A percentile compares a stretch with the other conserved stretches of the same genome.
Evolutionary conservation across 2,113 vertebrate species (phyloP).

Genomic region (Illadopsis cleaveri): DNA sequence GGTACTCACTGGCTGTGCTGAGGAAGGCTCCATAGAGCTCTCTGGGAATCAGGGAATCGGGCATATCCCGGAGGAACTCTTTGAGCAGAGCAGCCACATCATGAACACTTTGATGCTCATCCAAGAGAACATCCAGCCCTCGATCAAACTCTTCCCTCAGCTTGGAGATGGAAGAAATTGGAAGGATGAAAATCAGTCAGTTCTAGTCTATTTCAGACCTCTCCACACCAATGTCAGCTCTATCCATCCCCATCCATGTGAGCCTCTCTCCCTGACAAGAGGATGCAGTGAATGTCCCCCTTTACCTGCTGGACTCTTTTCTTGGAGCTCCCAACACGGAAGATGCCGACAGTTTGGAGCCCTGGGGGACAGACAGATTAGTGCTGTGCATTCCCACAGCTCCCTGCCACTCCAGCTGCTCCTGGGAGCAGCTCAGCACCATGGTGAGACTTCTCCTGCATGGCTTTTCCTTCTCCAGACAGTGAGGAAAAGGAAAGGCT

Average conservation of each 20-base stretch:
- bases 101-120: conserved; percentile 86
- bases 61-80: conserved; percentile 89
- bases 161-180: conserved; percentile 5
- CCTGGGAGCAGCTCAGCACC: background rate
- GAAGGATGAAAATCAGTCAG: background rate
- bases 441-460: accelerated
- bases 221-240: background rate
- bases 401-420: accelerated
- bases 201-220: background rate
- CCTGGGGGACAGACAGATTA: conserved; percentile 70
- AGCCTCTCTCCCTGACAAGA: background rate
- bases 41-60: conserved; percentile 84
- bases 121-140: conserved; percentile 78
- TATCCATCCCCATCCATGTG: background rate
- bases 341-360: conserved; percentile 89
- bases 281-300: background rate
- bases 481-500: background rate
- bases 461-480: background rate
- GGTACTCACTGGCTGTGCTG: conserved; percentile 81
- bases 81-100: conserved; percentile 91
- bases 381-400: background rate
- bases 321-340: conserved; percentile 88
- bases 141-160: conserved; percentile 78
- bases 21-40: conserved; percentile 91
- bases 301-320: conserved; percentile 88